phyloP scores from a whole-genome alignment of 2,113 vertebrate species.

The Irena cyanogastra region DNA sequence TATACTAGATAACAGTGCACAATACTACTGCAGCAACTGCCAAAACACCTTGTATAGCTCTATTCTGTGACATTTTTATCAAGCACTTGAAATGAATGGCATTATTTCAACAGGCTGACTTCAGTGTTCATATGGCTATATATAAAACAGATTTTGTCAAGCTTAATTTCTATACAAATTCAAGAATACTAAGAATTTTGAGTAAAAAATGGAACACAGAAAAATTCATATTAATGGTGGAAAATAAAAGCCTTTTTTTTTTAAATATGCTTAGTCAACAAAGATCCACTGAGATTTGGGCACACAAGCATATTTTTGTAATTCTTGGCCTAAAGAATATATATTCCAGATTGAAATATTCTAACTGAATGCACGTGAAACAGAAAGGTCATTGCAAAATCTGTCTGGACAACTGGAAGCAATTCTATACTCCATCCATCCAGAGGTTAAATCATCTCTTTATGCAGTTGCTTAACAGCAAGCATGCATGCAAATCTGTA shows the following conservation, averaged over 20 bases:
- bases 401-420: not conserved
- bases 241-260: too few relatives aligned
- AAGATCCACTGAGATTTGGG: not conserved
- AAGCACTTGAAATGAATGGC: not conserved
- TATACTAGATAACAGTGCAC: not conserved
- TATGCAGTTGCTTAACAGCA: not conserved
- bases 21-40: not conserved
- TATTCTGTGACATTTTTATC: not conserved
- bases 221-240: not conserved
- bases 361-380: not conserved
- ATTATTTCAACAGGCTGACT: not conserved
- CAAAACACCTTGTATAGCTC: not conserved
- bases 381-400: not conserved
- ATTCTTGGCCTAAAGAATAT: not conserved
- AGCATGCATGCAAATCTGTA: not conserved
- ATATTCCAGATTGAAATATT: not conserved
- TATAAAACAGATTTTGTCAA: not conserved
- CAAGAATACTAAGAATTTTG: not conserved
- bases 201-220: not conserved
- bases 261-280: too few relatives aligned
- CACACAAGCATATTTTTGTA: not conserved
- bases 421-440: not conserved
- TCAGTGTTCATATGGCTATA: not conserved
- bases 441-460: not conserved
- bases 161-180: not conserved